Evolutionary conservation across 1,140 invertebrate genomes (phyloP).

Genomic region (Caenorhabditis briggsae): DNA sequence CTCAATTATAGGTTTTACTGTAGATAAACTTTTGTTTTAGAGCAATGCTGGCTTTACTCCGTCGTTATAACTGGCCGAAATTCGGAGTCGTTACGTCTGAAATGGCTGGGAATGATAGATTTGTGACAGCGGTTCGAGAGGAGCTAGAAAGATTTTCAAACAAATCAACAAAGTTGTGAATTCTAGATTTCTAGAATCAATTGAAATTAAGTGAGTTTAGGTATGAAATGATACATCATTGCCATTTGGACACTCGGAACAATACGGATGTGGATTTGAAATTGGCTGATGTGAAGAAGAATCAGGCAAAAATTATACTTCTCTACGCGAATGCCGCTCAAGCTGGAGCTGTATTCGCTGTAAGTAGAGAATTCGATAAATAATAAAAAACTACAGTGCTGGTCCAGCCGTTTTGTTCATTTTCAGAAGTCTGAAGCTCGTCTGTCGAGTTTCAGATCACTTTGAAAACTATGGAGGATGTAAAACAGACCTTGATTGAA

Average conservation of each 20-base stretch:
- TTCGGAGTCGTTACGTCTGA: constrained; percentile 75
- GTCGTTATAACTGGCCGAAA: constrained; percentile 73
- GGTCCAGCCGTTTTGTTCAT: too few relatives aligned
- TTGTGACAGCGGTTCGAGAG: constrained; percentile 69
- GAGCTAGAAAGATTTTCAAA: constrained; percentile 61
- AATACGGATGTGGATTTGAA: constrained; percentile 65
- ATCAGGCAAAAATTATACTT: constrained; percentile 92
- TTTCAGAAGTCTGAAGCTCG: too few relatives aligned
- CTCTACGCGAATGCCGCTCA: constrained; percentile 90
- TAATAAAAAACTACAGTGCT: too few relatives aligned
- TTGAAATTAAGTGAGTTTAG: constrained; percentile 61
- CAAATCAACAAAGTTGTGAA: constrained; percentile 59
- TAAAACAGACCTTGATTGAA: too few relatives aligned
- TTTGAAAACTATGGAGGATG: too few relatives aligned
- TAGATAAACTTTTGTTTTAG: constrained; percentile 27
- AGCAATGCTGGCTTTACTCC: constrained; percentile 74
- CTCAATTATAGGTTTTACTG: background rate
- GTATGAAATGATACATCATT: constrained; percentile 72
- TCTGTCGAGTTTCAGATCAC: too few relatives aligned
- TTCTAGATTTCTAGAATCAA: background rate
- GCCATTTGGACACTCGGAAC: constrained; percentile 68
- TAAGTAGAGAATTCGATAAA: too few relatives aligned
- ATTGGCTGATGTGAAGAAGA: constrained; percentile 84
- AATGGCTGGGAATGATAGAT: constrained; percentile 71
- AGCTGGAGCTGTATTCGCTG: constrained; percentile 86